Evolutionary conservation across 2,888 invertebrate species (phyloP), one percentile per base, ranked within the genome.

Genomic region (Drosophila nr. perissopoda): DNA sequence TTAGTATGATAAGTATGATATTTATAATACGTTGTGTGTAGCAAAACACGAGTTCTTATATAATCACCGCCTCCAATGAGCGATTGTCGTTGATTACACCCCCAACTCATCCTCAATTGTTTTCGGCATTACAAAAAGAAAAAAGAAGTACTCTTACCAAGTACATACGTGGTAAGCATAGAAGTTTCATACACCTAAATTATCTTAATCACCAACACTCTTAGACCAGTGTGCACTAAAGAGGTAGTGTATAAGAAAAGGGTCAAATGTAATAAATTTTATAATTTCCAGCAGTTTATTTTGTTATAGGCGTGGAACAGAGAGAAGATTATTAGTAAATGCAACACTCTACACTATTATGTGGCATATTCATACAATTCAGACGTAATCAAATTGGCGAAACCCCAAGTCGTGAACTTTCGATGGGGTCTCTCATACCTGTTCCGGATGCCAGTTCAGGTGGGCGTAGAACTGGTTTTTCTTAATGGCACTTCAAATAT

Each of bases 401-500:
- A 52, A 21, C 16, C 52, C 33, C 52, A 52, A 21, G 33, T 52
- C 52, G 52, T 52, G 52, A 31, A 33, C 31, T 52, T 18, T n/a
- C 21, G 31, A 6, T 27, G 27, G 54, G 36, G 4, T 25, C n/a
- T 56, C 13, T 27, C 38, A n/a, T 54, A 54, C 54, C 27, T 36
- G 27, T 54, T 53, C 53, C 53, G 34, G 18, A 4, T 25, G 18
- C 13, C 3, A 13, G n/a, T 56, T 56, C 8, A 38, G 27, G 54
- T 27, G 27, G 56, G 27, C n/a, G 54, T 56, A 8, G 2, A 56
- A 56, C 56, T 18, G 56, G 56, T 56, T 56, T 56, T 29, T 5
- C 56, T 18, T 36, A 54, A 36, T n/a, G n/a, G 5, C 8, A 8
- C 18, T 54, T 36, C 7, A 38, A 10, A 27, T 48, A 25, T 11